These are phyloP conservation scores for Aeoliscus strigatus DNA, from an alignment of 2,797 vertebrate species.

Conservation along the genomic window DNA sequence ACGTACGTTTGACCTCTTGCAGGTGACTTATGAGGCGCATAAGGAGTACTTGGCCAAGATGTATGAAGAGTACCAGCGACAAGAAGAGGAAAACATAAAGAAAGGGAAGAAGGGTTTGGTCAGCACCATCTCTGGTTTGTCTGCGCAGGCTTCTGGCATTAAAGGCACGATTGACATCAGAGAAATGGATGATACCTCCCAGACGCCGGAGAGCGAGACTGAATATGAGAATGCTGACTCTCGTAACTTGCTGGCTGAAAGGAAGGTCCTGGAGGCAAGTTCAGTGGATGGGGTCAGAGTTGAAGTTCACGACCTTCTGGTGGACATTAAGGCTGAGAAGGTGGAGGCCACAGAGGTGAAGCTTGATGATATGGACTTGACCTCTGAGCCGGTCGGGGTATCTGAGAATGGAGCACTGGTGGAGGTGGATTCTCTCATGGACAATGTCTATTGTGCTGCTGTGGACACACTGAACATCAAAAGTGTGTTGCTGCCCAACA, in stretches of 20 bases:
- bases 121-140: conserved; percentile 96
- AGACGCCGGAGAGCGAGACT: conserved; percentile 87
- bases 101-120: conserved; percentile 95
- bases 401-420: conserved; percentile 84
- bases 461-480: conserved; percentile 82
- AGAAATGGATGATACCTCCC: conserved; percentile 87
- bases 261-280: conserved; percentile 74
- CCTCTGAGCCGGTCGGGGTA: conserved; percentile 81
- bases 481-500: conserved; percentile 63
- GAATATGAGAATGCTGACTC: conserved; percentile 85
- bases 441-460: conserved; percentile 88
- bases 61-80: conserved; percentile 98
- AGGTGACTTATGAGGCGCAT: conserved; percentile 87
- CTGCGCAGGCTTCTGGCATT: conserved; percentile 81
- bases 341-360: conserved; percentile 98
- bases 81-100: conserved; percentile 97
- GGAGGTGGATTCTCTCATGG: conserved; percentile 88
- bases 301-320: conserved; percentile 89
- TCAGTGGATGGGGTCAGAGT: conserved; percentile 79
- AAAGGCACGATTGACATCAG: conserved; percentile 85
- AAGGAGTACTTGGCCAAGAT: conserved; percentile 97
- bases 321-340: conserved; percentile 97
- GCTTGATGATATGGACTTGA: conserved; percentile 90
- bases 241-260: conserved; percentile 79
- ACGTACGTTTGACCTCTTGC: too few relatives aligned